Conservation (phyloP, 1,140 invertebrate species). For the Adelges cooleyi region DNA sequence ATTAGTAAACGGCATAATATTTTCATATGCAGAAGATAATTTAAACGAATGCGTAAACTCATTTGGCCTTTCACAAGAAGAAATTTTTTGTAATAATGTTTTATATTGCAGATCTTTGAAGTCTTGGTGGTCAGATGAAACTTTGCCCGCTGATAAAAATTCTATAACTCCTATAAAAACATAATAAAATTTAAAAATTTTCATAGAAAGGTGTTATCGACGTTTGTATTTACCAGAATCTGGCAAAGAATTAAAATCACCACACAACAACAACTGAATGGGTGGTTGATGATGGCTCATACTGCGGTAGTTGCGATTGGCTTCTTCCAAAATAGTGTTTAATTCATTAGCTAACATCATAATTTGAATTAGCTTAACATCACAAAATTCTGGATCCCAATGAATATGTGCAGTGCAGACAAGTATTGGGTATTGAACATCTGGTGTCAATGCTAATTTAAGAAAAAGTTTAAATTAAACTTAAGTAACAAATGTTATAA, state of each 20-base stretch:
- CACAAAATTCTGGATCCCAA: constrained; percentile 99
- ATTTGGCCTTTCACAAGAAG: constrained; percentile 65
- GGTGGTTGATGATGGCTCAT: constrained; percentile 49
- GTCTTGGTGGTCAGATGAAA: constrained; percentile 82
- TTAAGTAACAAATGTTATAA: no score
- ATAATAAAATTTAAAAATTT: background rate
- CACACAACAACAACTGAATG: constrained; percentile 84
- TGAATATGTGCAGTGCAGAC: constrained; percentile 98
- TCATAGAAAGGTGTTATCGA: background rate
- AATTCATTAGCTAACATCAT: constrained; percentile 98
- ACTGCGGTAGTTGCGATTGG: constrained; percentile 43
- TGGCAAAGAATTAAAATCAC: constrained; percentile 97
- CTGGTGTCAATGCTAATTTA: background rate
- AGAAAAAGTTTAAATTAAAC: no score
- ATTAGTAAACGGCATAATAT: constrained; percentile 96
- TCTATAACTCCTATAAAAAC: constrained; percentile 74
- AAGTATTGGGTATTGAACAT: constrained; percentile 69
- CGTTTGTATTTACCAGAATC: constrained; percentile 69
- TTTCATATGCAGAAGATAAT: constrained; percentile 85
- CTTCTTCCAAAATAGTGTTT: constrained; percentile 69
- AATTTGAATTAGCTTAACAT: constrained; percentile 98
- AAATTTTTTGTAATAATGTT: constrained; percentile 76
- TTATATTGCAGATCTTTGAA: constrained; percentile 95
- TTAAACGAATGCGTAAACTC: constrained; percentile 94
- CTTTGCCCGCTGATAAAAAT: constrained; percentile 78